Base-by-base conservation (phyloP, 2,113 vertebrate species). In the Menidia beryllina region DNA sequence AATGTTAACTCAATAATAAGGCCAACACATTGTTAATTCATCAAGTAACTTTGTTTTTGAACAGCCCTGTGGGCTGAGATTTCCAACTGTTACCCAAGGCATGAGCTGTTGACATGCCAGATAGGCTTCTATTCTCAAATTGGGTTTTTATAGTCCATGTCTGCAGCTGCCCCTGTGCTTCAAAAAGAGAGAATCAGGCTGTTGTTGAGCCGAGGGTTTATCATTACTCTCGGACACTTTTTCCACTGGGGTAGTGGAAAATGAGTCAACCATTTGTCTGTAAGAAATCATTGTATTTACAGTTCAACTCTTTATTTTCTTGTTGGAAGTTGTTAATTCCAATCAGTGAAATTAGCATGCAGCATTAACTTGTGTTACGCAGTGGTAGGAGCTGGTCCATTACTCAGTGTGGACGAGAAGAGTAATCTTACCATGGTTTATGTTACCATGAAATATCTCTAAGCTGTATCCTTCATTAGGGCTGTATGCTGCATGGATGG, bases 131-230 rank as follows among this genome's bases (percentile, higher is more conserved):
- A 84, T 89, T 87, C 84, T 91, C 86, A 82, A 86, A 89, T 88
- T 89, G 82, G 84, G 15, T 60, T 91, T 92, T 92, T 92, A 89
- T 90, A 82, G 89, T 88, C 86, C 85, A 86, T 89, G 87, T 92
- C 85, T 88, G 86, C 91, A 92, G 91, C 91, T 92, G 91, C 88
- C 86, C 62, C 79, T 82, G 57, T 9, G 75, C 88, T 90, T 91
- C 91, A 91, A 87, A 91, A 74, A 56, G 77, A 83, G 76, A 85
- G 84, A 83, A 88, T 83, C 75, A 38, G 85, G 81, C 89, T 77
- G 86, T 86, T 88, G 86, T 89, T 85, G 74, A 70, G 79, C 65
- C 59, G 4, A 69, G 72, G 80, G 72, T 87, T 88, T 81, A 78
- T 89, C 81, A 69, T 57, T 19, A 70, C 75, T 60, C 59, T 72